Percentiles rank a stretch among this genome's conserved stretches.
Evolutionary conservation across 1,140 invertebrate species (phyloP).

Genomic region (Spodoptera frugiperda): DNA sequence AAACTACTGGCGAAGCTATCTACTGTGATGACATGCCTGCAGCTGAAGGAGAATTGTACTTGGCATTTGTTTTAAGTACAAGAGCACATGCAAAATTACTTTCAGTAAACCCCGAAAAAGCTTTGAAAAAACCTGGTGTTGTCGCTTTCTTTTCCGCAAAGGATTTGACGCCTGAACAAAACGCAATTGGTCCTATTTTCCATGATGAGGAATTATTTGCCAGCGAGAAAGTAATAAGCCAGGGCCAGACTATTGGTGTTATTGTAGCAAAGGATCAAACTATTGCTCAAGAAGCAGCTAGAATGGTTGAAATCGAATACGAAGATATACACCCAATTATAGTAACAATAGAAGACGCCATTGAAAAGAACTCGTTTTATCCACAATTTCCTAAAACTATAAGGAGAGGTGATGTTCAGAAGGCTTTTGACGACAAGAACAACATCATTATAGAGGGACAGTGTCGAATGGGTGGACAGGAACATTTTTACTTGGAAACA

Average conservation of each 20-base stretch:
- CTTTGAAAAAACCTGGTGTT: slow-evolving; percentile 92
- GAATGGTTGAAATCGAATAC: slow-evolving; percentile 92
- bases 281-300: slow-evolving; percentile 92
- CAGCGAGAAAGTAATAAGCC: slow-evolving; percentile 89
- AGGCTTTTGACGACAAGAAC: slow-evolving; percentile 89
- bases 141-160: slow-evolving; percentile 91
- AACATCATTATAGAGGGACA: slow-evolving; percentile 92
- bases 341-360: slow-evolving; percentile 95
- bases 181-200: slow-evolving; percentile 89
- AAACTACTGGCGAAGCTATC: slow-evolving; percentile 96
- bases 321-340: slow-evolving; percentile 92
- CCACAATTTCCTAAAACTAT: slow-evolving; percentile 87
- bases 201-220: slow-evolving; percentile 94
- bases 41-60: slow-evolving; percentile 91
- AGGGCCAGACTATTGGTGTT: slow-evolving; percentile 93
- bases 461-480: slow-evolving; percentile 95
- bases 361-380: slow-evolving; percentile 91
- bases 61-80: slow-evolving; percentile 93
- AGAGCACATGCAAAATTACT: slow-evolving; percentile 94
- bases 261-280: slow-evolving; percentile 91
- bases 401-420: slow-evolving; percentile 89
- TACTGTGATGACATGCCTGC: slow-evolving; percentile 96
- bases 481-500: slow-evolving; percentile 98
- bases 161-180: slow-evolving; percentile 89
- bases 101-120: slow-evolving; percentile 90